phyloP scores from a whole-genome alignment of 1,140 invertebrate genomes.

The Leucophenga varia region DNA sequence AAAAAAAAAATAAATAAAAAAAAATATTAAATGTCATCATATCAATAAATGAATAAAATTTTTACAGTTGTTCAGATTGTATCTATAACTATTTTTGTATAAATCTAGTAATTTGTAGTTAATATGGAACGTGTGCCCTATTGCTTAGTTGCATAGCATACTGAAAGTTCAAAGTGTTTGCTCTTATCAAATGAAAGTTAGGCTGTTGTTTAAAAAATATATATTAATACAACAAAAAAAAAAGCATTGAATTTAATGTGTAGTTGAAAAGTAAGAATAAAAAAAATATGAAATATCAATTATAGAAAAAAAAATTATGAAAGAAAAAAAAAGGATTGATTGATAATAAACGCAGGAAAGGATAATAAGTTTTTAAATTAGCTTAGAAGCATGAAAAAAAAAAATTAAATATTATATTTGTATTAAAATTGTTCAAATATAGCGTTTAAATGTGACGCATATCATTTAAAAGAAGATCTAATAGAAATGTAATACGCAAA shows the following conservation, averaged over 20 bases:
- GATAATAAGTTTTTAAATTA: too few relatives aligned
- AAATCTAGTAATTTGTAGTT: too few relatives aligned
- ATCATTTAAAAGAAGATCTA: too few relatives aligned
- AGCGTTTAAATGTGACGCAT: not conserved
- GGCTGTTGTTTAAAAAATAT: constrained; percentile 21
- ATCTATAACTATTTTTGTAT: too few relatives aligned
- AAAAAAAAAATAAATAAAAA: too few relatives aligned
- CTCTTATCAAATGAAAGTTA: constrained; percentile 14
- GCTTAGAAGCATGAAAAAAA: too few relatives aligned
- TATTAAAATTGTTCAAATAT: not conserved
- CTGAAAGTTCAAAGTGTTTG: constrained; percentile 2
- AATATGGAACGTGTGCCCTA: too few relatives aligned
- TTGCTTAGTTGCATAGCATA: too few relatives aligned
- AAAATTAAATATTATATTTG: constrained; percentile 17
- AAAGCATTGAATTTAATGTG: constrained; percentile 13
- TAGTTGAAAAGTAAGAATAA: not conserved
- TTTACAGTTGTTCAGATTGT: too few relatives aligned
- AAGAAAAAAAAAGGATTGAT: constrained; percentile 16
- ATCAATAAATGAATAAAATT: too few relatives aligned
- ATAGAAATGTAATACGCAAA: too few relatives aligned
- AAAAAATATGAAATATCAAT: constrained; percentile 21
- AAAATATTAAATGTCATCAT: too few relatives aligned
- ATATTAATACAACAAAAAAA: constrained; percentile 5
- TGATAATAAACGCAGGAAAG: constrained; percentile 6
- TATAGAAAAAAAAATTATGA: constrained; percentile 10